These are phyloP conservation scores for Trichacis sp. DNA, from an alignment of 2,888 invertebrate genomes.

Conservation along the genomic window DNA sequence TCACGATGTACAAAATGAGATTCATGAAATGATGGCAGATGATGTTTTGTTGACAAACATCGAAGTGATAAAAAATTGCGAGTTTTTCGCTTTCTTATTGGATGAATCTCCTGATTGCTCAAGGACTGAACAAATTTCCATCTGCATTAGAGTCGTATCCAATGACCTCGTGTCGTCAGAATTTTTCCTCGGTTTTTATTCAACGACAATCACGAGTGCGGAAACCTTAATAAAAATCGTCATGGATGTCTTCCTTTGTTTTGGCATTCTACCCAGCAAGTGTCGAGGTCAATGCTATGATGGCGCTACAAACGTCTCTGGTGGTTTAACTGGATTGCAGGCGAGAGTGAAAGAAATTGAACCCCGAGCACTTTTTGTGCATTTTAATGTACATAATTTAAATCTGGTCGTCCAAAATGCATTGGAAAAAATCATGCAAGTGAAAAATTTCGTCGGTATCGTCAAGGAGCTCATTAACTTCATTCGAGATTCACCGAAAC, in stretches of 20 bases:
- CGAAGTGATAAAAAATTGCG: neutral
- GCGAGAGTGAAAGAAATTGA: conserved; percentile 40
- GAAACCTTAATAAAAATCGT: conserved; percentile 23
- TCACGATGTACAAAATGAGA: conserved; percentile 34
- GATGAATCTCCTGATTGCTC: conserved; percentile 5
- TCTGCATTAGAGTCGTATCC: conserved; percentile 24
- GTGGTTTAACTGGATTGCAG: conserved; percentile 42
- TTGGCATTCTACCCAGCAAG: conserved; percentile 6
- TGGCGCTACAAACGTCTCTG: conserved; percentile 45
- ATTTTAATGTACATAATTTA: conserved; percentile 40
- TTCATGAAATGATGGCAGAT: conserved; percentile 24
- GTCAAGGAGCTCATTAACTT: conserved; percentile 27
- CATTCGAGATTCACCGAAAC: conserved; percentile 30
- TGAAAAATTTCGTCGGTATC: conserved; percentile 22
- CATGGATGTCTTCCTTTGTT: conserved; percentile 13
- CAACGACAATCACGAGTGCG: conserved; percentile 26
- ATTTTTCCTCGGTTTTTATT: conserved; percentile 36
- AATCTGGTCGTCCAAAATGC: conserved; percentile 23
- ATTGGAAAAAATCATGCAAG: conserved; percentile 16
- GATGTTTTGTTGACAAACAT: conserved; percentile 10
- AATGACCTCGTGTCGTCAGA: conserved; percentile 24
- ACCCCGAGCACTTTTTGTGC: conserved; percentile 39
- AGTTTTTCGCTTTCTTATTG: neutral
- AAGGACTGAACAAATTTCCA: conserved; percentile 13
- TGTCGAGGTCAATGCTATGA: conserved; percentile 47